These are phyloP conservation scores for Lasiurus borealis DNA, from an alignment of 2,113 vertebrate genomes.

Conservation along the genomic window DNA sequence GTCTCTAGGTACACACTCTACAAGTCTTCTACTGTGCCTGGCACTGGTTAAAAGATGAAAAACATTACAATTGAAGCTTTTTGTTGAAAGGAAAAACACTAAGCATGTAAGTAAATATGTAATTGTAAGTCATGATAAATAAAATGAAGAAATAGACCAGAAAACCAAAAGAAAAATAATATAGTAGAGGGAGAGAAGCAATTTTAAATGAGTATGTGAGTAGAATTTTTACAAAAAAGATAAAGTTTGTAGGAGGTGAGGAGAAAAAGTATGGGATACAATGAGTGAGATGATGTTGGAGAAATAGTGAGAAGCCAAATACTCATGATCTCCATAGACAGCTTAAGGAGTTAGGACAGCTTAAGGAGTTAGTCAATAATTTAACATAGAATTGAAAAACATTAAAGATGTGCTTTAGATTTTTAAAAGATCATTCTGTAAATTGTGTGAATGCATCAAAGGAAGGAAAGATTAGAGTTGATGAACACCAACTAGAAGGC, in stretches of 20 bases:
- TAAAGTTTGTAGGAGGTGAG: not conserved
- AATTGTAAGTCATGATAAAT: not conserved
- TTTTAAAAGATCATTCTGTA: not conserved
- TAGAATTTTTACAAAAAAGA: not conserved
- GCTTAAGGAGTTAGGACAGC: not conserved
- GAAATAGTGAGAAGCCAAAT: not conserved
- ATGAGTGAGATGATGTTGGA: not conserved
- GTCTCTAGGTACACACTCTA: not conserved
- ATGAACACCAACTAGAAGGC: not conserved
- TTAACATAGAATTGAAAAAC: conserved; percentile 12
- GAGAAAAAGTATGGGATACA: not conserved
- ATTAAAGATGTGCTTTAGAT: not conserved
- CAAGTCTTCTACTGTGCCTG: not conserved
- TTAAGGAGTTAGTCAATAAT: not conserved
- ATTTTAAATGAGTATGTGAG: not conserved
- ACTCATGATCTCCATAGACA: not conserved
- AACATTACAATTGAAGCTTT: not conserved
- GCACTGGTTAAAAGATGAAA: not conserved
- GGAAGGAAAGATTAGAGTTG: not conserved
- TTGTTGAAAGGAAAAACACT: not conserved
- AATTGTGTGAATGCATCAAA: not conserved
- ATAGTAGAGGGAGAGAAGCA: not conserved
- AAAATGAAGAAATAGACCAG: conserved; percentile 45
- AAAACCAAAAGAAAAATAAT: conserved; percentile 50
- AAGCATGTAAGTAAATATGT: conserved; percentile 1